phyloP scores from a whole-genome alignment of 2,113 vertebrate species.

The Carassius auratus region DNA sequence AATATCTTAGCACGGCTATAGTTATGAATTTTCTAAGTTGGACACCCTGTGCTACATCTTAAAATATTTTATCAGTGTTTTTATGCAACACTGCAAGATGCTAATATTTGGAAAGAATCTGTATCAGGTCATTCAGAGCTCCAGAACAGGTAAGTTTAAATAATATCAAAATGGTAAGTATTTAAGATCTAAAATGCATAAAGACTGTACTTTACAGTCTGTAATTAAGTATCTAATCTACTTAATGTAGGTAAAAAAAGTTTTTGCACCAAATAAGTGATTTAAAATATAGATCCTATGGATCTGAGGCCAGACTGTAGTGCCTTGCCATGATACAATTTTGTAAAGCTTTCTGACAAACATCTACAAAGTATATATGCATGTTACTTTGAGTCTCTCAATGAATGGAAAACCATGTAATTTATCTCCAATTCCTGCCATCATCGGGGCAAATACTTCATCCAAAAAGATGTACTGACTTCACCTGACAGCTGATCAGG shows the following conservation, averaged over 20 bases:
- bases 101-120: conserved; percentile 8
- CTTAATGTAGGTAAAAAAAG: background rate
- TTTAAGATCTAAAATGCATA: conserved; percentile 30
- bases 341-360: conserved; percentile 33
- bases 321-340: conserved; percentile 52
- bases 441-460: conserved; percentile 48
- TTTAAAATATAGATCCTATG: background rate
- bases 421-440: conserved; percentile 58
- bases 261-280: background rate
- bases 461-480: conserved; percentile 47
- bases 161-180: conserved; percentile 64
- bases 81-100: background rate
- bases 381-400: conserved; percentile 4
- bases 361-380: background rate
- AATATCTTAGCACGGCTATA: conserved; percentile 24
- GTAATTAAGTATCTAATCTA: background rate
- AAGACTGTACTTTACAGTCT: conserved; percentile 19
- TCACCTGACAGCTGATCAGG: conserved; percentile 66
- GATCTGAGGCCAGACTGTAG: conserved; percentile 4
- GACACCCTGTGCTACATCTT: background rate
- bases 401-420: conserved; percentile 42
- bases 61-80: conserved; percentile 19
- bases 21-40: conserved; percentile 23
- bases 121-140: conserved; percentile 40
- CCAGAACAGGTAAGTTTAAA: conserved; percentile 70